These are phyloP conservation scores for Acanthosepion lycidas DNA, from an alignment of 2,888 invertebrate species.

Conservation along the genomic window DNA sequence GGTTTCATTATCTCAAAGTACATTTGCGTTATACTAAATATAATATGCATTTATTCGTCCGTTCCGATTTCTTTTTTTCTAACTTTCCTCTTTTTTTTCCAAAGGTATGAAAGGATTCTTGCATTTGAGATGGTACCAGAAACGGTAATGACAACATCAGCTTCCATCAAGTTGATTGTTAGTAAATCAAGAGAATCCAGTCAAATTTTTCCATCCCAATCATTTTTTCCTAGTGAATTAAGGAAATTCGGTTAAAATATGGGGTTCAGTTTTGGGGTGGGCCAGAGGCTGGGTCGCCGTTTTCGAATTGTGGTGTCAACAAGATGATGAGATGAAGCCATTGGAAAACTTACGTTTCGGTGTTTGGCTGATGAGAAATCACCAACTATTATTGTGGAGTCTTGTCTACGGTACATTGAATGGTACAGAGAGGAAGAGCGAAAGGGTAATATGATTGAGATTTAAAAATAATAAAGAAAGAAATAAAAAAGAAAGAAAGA, in stretches of 20 bases:
- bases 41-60: neutral
- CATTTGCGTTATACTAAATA: neutral
- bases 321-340: conserved; percentile 33
- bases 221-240: neutral
- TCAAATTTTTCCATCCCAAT: neutral
- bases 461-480: neutral
- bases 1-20: neutral
- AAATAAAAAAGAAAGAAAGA: neutral
- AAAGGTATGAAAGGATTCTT: neutral
- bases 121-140: neutral
- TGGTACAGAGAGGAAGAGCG: neutral
- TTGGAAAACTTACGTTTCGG: neutral
- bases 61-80: neutral
- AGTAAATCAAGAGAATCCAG: neutral
- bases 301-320: neutral
- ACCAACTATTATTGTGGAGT: neutral
- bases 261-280: neutral
- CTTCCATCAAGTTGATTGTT: neutral
- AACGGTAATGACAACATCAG: neutral
- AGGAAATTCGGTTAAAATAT: neutral
- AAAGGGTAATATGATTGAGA: neutral
- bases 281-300: neutral
- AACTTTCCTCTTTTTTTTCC: neutral
- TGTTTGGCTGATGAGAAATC: neutral
- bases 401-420: neutral